These are phyloP conservation scores for Oscheius sp. DNA, from an alignment of 1,140 invertebrate species.

Conservation along the genomic window DNA sequence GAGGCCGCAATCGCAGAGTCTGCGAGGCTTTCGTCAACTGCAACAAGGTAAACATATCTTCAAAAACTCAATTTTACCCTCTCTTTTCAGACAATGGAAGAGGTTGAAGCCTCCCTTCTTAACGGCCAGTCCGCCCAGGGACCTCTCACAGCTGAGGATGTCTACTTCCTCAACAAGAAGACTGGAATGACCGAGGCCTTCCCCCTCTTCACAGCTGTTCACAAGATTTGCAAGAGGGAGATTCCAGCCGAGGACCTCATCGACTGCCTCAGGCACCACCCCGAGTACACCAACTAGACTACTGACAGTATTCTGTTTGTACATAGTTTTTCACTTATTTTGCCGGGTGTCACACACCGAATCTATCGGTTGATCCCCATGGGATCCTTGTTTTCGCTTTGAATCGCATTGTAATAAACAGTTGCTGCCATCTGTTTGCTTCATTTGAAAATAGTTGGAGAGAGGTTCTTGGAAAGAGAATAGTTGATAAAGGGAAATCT, in stretches of 20 bases:
- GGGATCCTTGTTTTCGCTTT: too few relatives aligned
- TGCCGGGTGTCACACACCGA: too few relatives aligned
- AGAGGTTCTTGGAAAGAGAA: too few relatives aligned
- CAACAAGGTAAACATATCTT: conserved; percentile 71
- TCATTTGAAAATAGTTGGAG: too few relatives aligned
- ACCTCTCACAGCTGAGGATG: conserved; percentile 89
- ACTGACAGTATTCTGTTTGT: too few relatives aligned
- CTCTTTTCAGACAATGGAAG: conserved; percentile 72
- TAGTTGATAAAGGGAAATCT: too few relatives aligned
- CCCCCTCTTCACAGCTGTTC: conserved; percentile 88
- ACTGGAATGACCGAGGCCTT: conserved; percentile 65
- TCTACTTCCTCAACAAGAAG: conserved; percentile 84
- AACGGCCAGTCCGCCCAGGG: conserved; percentile 98
- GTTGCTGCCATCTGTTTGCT: too few relatives aligned
- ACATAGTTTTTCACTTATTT: too few relatives aligned
- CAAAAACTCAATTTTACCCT: not conserved
- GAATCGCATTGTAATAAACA: too few relatives aligned
- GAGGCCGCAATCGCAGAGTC: conserved; percentile 88
- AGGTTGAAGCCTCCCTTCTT: conserved; percentile 88
- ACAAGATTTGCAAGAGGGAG: conserved; percentile 82
- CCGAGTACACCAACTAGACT: conserved; percentile 61
- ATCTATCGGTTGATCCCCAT: too few relatives aligned
- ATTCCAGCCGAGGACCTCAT: conserved; percentile 78
- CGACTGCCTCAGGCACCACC: conserved; percentile 85
- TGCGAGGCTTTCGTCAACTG: conserved; percentile 91